Evolutionary conservation across 2,113 vertebrate genomes (phyloP), one percentile per base, ranked within the genome.

Genomic region (Silurus asotus): DNA sequence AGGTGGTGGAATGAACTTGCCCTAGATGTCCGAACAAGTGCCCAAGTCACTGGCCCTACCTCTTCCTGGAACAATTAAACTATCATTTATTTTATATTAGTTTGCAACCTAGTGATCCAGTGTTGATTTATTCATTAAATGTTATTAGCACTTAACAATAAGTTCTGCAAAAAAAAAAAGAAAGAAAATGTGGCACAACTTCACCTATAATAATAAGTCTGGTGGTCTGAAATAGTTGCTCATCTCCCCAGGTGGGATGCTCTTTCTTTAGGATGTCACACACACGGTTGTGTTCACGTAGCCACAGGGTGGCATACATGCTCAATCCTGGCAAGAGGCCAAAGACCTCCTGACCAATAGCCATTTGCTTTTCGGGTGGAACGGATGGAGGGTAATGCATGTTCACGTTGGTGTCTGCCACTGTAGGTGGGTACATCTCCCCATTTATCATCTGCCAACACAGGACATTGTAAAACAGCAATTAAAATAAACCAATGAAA

Each of bases 201-300:
- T 95, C 92, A 99, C 98, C 98, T 5, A 98, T 99, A 78, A 99
- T 95, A 88, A 99, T 95, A 90, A 99, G 97, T 53, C 98, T 94
- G 2, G 97, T 49, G 0, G 98, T 99, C 93, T 99, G 98, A 93
- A 98, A 99, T 65, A 99, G 96, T 93, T 98, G 97, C 91, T 99
- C 98, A 0, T 99, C 98, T 0, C 87, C 93, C 98, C 98, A 99
- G 77, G 94, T 96, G 0, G 98, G 97, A 77, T 99, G 98, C 0
- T 98, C 97, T 13, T 55, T 72, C 85, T 95, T 96, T 84, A 99
- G 93, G 67, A 99, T n/a, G 89, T 98, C 97, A 4, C 98, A 99
- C 83, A 99, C 93, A 0, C 98, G 95, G 92, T 99, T 99, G 91
- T 99, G 98, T 89, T 99, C 98, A 0, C 98, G 95, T 59, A 99